Percentiles rank a stretch among this genome's conserved stretches.
Evolutionary conservation across 2,797 vertebrate genomes (phyloP).

Genomic region (Melanotaenia pygmaea): DNA sequence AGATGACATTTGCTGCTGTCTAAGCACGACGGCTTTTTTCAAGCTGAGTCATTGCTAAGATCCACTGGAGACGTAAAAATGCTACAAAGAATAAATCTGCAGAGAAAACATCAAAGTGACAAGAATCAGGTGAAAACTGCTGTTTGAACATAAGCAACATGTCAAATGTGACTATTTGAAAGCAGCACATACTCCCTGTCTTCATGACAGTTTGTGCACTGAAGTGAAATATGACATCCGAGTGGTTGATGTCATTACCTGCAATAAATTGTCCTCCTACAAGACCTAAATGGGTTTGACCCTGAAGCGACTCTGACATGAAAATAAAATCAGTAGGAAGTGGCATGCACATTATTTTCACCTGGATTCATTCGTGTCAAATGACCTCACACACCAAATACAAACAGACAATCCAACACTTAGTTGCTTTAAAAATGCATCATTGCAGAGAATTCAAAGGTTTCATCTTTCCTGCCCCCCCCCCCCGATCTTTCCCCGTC

Average conservation of each 20-base stretch:
- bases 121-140: constrained; percentile 14
- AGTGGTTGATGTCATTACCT: not conserved
- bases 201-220: constrained; percentile 1
- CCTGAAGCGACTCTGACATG: not conserved
- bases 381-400: not conserved
- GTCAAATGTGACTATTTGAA: constrained; percentile 35
- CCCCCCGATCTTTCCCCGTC: not conserved
- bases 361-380: not conserved
- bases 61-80: constrained; percentile 32
- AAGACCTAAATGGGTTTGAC: constrained; percentile 28
- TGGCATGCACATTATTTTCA: not conserved
- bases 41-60: constrained; percentile 21
- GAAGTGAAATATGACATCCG: constrained; percentile 27
- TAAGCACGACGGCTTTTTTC: not conserved
- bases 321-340: constrained; percentile 24
- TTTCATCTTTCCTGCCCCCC: constrained; percentile 32
- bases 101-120: constrained; percentile 18
- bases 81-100: constrained; percentile 34
- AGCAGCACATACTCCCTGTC: constrained; percentile 1
- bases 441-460: constrained; percentile 25
- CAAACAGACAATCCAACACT: constrained; percentile 5
- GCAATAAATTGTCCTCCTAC: constrained; percentile 13
- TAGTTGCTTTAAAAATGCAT: constrained; percentile 25
- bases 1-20: not conserved
- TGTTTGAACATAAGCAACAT: constrained; percentile 27